A percentile compares a stretch with the other conserved stretches of the same genome.
Conservation (phyloP, 2,797 vertebrate species). For the Lithobates sylvaticus region DNA sequence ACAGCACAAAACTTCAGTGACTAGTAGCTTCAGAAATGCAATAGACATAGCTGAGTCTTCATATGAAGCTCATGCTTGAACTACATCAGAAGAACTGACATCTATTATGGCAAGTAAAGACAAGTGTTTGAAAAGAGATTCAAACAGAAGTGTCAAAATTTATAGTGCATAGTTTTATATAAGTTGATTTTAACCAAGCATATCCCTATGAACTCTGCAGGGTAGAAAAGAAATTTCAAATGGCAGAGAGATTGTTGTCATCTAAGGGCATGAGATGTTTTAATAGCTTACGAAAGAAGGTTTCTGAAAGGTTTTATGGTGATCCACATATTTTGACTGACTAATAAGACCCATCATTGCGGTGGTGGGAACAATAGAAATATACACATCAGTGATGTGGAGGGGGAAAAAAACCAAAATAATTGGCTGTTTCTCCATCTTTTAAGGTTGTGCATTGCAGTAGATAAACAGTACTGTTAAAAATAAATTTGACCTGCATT, state of each 20-base stretch:
- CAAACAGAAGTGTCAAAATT: conserved; percentile 98
- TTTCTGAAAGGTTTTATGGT: conserved; percentile 85
- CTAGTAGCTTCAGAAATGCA: conserved; percentile 95
- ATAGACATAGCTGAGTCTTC: conserved; percentile 93
- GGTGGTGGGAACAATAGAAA: conserved; percentile 77
- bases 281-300: conserved; percentile 86
- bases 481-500: conserved; percentile 66
- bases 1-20: conserved; percentile 97
- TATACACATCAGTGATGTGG: conserved; percentile 66
- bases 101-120: conserved; percentile 99
- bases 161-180: conserved; percentile 95
- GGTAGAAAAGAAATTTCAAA: conserved; percentile 93
- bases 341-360: conserved; percentile 83
- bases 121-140: conserved; percentile 97
- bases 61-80: conserved; percentile 89
- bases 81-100: conserved; percentile 98
- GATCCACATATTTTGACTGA: conserved; percentile 86
- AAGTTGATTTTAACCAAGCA: conserved; percentile 98
- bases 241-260: conserved; percentile 92
- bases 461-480: conserved; percentile 56
- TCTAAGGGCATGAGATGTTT: conserved; percentile 90
- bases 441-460: conserved; percentile 44
- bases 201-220: conserved; percentile 96
- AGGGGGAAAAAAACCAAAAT: conserved; percentile 68
- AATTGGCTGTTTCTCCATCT: conserved; percentile 65